Evolutionary conservation across 37 sponge, comb jelly and placozoan genomes (phyloP).

Genomic region (Tethya wilhelma): DNA sequence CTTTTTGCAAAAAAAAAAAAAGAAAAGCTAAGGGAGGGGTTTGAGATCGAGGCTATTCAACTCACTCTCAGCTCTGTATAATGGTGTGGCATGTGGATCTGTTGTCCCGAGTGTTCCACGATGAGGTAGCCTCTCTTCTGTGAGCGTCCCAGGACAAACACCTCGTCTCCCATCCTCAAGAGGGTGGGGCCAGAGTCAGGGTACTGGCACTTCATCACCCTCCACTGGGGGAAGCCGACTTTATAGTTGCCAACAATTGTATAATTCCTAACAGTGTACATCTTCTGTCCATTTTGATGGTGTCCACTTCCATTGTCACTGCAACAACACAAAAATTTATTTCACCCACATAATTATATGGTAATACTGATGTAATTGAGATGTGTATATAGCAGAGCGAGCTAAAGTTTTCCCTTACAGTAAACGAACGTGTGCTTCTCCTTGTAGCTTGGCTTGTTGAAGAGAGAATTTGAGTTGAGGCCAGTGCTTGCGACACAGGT

Average conservation of each 20-base stretch:
- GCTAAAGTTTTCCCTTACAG: constrained; percentile 14
- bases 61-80: constrained; percentile 80
- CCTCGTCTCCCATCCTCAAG: constrained; percentile 60
- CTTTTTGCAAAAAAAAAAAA: too few relatives aligned
- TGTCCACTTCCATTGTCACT: background rate
- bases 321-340: too few relatives aligned
- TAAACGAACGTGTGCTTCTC: constrained; percentile 31
- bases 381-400: too few relatives aligned
- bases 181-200: constrained; percentile 37
- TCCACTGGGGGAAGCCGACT: constrained; percentile 86
- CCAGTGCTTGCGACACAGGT: constrained; percentile 62
- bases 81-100: constrained; percentile 75
- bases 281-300: constrained; percentile 12
- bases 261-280: constrained; percentile 64
- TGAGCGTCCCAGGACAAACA: constrained; percentile 72
- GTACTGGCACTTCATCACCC: constrained; percentile 74
- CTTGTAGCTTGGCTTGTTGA: constrained; percentile 44
- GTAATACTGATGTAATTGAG: too few relatives aligned
- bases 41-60: background rate
- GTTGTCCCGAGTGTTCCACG: constrained; percentile 58
- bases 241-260: constrained; percentile 82
- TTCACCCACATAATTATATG: too few relatives aligned
- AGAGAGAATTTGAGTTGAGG: constrained; percentile 69
- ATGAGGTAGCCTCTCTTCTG: constrained; percentile 80
- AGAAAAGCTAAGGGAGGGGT: background rate